Evolutionary conservation across 2,888 invertebrate genomes (phyloP), one percentile per base, ranked within the genome.

Genomic region (Drosophila prolongata): DNA sequence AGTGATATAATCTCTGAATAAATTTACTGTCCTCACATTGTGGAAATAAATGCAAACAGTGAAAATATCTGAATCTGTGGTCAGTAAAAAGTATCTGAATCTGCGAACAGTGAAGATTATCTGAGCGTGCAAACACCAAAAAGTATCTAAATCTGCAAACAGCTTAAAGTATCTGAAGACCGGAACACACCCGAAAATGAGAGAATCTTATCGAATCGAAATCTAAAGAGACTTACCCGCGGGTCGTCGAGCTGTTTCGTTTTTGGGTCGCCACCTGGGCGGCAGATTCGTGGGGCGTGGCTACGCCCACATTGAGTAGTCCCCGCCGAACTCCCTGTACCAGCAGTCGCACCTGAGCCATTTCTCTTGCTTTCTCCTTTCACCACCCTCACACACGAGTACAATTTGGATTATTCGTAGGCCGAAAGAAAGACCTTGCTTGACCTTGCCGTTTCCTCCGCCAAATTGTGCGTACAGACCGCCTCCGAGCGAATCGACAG

Each of bases 401-500:
- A 47, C 34, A 68, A 27, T 16, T 66, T 49, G 46, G 43, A 37
- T 53, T 59, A 53, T 44, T 24, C 16, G 34, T 14, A 16, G 34
- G 11, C 4, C 19, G 49, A 44, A 27, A 14, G 53, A 67, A 81
- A 78, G 86, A 91, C 91, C 91, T 91, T 90, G 82, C 24, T 70
- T 88, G 87, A 91, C 91, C 91, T 91, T 90, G 89, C 50, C 62
- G 13, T 19, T 34, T 62, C 16, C 34, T 16, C 35, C 16, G 16
- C n/a, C 30, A 14, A 50, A 38, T 47, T 71, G 43, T 71, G 53
- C 62, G 72, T 70, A 16, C 27, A 46, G 46, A 49, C 19, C 56
- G 81, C 54, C 66, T 14, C 38, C 27, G 55, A 43, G 67, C 61
- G 50, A 65, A 38, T 50, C 52, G 46, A 58, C 38, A 34, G 65